Evolutionary conservation across 2,797 vertebrate species (phyloP), one percentile per base, ranked within the genome.

Genomic region (Syndactyla subalaris): DNA sequence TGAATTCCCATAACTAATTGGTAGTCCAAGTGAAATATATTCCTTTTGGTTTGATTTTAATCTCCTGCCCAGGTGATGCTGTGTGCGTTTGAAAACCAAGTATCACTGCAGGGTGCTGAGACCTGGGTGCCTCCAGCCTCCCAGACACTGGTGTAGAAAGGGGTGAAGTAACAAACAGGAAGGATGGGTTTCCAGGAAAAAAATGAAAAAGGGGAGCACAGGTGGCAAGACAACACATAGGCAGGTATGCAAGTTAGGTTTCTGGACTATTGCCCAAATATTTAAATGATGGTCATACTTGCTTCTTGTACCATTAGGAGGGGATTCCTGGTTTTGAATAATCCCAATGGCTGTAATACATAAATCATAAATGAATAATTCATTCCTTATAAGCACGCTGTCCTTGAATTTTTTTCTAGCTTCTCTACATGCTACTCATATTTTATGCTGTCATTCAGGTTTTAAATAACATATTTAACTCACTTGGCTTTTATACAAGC

Each of bases 101-200:
- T 52, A 20, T 2, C 2, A 2, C 22, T 0, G 0, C 12, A 49
- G 48, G 59, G 30, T 70, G 12, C 41, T 30, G 45, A 77, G 24
- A 32, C 15, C 49, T 54, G 48, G 6, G 21, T 63, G 38, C 67
- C 65, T 82, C 36, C 59, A 65, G 80, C 43, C 48, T 45, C 4
- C 0, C 26, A 66, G 55, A 71, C 23, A 29, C 1, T 18, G 10
- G 6, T 59, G 14, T 54, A 71, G 52, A 52, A 88, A 92, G 41
- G 59, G 10, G 7, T 59, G 20, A 58, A 71, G 32, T 38, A 71
- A 49, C 38, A 51, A 74, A 59, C 23, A 49, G 45, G 49, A 89
- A 39, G 22, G 61, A 57, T 87, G 55, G 3, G 30, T 82, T 87
- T 91, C 62, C 52, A 43, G 48, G 63, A 39, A 29, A 43, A 52